Percentiles rank a stretch among this genome's conserved stretches.
phyloP scores from a whole-genome alignment of 2,888 invertebrate species.

The Invenusta paracnida region DNA sequence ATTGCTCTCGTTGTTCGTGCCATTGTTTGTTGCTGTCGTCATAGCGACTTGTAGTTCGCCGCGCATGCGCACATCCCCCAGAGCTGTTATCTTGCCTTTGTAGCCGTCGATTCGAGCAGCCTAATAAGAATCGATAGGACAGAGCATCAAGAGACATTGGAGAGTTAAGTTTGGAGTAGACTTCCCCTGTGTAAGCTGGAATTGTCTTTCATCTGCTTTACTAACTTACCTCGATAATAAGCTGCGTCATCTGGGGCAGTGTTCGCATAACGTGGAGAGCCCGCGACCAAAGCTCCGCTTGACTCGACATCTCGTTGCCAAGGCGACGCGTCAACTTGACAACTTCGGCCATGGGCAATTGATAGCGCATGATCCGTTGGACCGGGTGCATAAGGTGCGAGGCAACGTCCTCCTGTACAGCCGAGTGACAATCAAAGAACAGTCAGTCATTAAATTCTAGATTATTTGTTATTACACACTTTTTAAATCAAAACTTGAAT shows the following conservation, averaged over 20 bases:
- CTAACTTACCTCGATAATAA: conserved; percentile 35
- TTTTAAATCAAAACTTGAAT: too few relatives aligned
- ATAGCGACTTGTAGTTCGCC: conserved; percentile 36
- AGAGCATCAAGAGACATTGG: too few relatives aligned
- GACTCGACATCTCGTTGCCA: background rate
- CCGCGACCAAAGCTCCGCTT: conserved; percentile 32
- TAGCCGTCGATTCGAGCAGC: conserved; percentile 44
- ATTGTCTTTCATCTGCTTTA: too few relatives aligned
- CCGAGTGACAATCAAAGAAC: too few relatives aligned
- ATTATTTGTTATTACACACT: too few relatives aligned
- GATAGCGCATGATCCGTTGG: conserved; percentile 44
- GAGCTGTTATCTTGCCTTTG: conserved; percentile 38
- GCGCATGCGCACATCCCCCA: conserved; percentile 40
- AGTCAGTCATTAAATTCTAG: too few relatives aligned
- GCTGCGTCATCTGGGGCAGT: conserved; percentile 38
- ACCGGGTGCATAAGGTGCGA: conserved; percentile 42
- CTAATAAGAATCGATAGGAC: too few relatives aligned
- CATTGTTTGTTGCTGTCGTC: conserved; percentile 11
- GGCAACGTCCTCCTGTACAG: conserved; percentile 36
- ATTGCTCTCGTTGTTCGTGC: background rate
- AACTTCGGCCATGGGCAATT: conserved; percentile 40
- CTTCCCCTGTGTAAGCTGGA: too few relatives aligned
- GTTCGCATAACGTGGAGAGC: conserved; percentile 42
- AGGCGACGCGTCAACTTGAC: conserved; percentile 39
- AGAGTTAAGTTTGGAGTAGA: too few relatives aligned